Conservation (phyloP, 2,113 vertebrate genomes). For the Notarius quadriscutis region DNA sequence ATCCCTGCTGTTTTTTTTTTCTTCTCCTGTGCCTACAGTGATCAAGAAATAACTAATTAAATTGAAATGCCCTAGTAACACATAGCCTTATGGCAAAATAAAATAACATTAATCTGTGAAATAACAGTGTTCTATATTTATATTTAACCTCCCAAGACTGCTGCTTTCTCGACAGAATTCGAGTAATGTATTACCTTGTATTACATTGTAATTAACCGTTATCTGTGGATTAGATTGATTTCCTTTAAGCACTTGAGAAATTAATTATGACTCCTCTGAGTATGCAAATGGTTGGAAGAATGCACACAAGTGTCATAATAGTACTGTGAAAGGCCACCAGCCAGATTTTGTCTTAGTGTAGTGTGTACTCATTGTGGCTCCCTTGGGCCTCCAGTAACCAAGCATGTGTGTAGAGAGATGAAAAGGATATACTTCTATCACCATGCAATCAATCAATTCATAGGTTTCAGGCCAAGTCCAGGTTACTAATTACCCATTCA, state of each 20-base stretch:
- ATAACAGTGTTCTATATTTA: constrained; percentile 64
- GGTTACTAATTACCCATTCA: constrained; percentile 76
- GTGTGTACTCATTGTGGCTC: constrained; percentile 26
- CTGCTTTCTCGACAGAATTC: constrained; percentile 53
- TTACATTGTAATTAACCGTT: constrained; percentile 65
- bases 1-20: background rate
- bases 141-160: constrained; percentile 40
- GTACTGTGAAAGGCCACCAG: constrained; percentile 50
- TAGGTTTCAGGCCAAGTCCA: constrained; percentile 70
- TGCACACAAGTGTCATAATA: constrained; percentile 55
- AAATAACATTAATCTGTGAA: constrained; percentile 72
- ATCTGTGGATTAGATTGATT: constrained; percentile 61
- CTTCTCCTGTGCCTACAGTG: constrained; percentile 48
- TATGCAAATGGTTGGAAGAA: constrained; percentile 51
- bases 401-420: constrained; percentile 27
- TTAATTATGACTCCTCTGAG: constrained; percentile 64
- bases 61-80: constrained; percentile 63
- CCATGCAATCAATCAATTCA: constrained; percentile 75
- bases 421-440: constrained; percentile 63
- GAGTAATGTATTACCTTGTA: constrained; percentile 60
- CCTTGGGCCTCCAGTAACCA: constrained; percentile 49
- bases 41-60: constrained; percentile 69
- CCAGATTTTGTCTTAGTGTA: constrained; percentile 37
- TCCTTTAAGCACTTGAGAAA: constrained; percentile 54
- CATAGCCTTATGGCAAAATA: constrained; percentile 54